Conservation (phyloP, 2,888 invertebrate genomes). For the Eristalinus aeneus region DNA sequence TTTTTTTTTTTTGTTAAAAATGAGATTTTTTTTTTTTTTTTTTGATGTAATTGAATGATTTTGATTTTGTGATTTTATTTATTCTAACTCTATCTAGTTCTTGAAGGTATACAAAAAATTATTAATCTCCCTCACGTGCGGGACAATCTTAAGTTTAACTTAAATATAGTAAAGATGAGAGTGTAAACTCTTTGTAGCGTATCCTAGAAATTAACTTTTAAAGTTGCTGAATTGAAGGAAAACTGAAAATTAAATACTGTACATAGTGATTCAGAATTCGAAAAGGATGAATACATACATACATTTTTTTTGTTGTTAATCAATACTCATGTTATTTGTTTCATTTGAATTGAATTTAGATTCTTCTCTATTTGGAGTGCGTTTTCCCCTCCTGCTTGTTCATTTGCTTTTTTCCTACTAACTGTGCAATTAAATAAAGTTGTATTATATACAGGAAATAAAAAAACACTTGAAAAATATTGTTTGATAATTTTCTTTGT, state of each 20-base stretch:
- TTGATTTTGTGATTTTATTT: constrained; percentile 65
- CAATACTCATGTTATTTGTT: constrained; percentile 68
- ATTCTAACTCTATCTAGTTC: constrained; percentile 51
- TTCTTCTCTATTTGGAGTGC: constrained; percentile 11
- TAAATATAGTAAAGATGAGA: constrained; percentile 27
- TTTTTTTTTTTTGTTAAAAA: background rate
- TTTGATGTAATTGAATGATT: constrained; percentile 45
- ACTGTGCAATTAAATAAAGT: constrained; percentile 61
- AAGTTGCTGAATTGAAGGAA: constrained; percentile 37
- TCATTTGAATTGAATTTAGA: constrained; percentile 38
- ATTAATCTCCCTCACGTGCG: constrained; percentile 14
- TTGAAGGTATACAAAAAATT: constrained; percentile 70
- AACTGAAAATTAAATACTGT: constrained; percentile 11
- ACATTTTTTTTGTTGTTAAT: constrained; percentile 22
- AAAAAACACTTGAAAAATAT: background rate
- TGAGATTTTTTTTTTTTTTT: constrained; percentile 16
- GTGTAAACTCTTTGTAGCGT: background rate
- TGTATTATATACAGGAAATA: constrained; percentile 29
- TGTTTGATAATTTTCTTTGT: constrained; percentile 43
- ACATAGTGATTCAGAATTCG: constrained; percentile 28
- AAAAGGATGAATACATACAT: background rate
- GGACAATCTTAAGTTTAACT: constrained; percentile 52
- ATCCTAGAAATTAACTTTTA: constrained; percentile 35
- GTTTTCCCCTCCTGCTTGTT: constrained; percentile 1
- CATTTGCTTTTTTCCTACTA: constrained; percentile 4